These are phyloP conservation scores for Rhadina sibilatrix DNA, from an alignment of 2,113 vertebrate species.

Conservation along the genomic window DNA sequence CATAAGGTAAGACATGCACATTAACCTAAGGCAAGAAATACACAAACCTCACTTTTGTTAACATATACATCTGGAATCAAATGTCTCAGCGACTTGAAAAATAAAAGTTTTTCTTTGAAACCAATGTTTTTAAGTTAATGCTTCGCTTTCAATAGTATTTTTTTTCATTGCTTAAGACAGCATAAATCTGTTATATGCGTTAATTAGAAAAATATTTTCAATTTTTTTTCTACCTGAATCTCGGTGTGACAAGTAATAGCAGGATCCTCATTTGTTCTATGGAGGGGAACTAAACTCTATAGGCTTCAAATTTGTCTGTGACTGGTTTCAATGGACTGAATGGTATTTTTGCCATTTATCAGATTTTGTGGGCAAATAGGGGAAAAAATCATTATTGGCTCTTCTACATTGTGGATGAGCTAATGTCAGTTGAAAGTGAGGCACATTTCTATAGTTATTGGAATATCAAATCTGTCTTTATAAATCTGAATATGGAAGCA, in stretches of 20 bases:
- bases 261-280: not conserved
- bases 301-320: not conserved
- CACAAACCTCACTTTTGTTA: not conserved
- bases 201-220: not conserved
- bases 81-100: not conserved
- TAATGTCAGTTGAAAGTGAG: not conserved
- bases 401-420: not conserved
- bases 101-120: not conserved
- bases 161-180: not conserved
- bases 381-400: accelerated
- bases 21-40: not conserved
- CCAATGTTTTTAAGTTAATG: accelerated
- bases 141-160: not conserved
- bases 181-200: not conserved
- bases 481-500: constrained; percentile 44
- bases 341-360: not conserved
- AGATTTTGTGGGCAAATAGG: not conserved
- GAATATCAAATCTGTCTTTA: constrained; percentile 43
- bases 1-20: not conserved
- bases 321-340: not conserved
- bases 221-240: not conserved
- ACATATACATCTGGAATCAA: not conserved
- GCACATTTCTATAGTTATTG: not conserved
- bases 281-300: not conserved
- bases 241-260: not conserved